Evolutionary conservation across 2,113 vertebrate genomes (phyloP).

Genomic region (Siniperca chuatsi): DNA sequence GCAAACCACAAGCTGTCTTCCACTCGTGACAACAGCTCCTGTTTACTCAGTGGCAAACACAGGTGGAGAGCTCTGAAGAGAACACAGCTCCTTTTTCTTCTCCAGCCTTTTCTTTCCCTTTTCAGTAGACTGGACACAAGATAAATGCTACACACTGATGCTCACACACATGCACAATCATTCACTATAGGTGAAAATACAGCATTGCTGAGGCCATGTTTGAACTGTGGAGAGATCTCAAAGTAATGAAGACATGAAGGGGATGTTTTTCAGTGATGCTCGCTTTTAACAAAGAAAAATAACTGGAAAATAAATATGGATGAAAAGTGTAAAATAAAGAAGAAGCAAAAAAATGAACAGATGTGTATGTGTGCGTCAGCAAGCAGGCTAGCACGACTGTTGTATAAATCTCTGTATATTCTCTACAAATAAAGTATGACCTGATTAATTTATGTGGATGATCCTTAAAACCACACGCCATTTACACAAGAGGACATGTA

Average conservation of each 20-base stretch:
- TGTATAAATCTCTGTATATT: not conserved
- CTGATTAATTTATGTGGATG: not conserved
- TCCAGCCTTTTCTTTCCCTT: slow-evolving; percentile 28
- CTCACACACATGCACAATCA: not conserved
- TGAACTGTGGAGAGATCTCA: slow-evolving; percentile 28
- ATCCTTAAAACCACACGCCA: not conserved
- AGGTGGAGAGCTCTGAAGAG: slow-evolving; percentile 65
- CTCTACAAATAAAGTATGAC: not conserved
- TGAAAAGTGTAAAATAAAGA: not conserved
- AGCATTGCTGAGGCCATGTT: slow-evolving; percentile 28
- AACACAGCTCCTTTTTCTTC: slow-evolving; percentile 34
- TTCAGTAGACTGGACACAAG: slow-evolving; percentile 44
- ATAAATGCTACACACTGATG: slow-evolving; percentile 31
- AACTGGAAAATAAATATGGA: not conserved
- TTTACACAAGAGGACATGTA: not conserved
- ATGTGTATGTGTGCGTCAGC: not conserved
- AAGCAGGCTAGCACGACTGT: not conserved
- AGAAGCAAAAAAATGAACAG: not conserved
- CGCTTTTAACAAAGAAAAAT: not conserved
- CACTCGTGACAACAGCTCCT: slow-evolving; percentile 69
- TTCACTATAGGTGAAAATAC: slow-evolving; percentile 20
- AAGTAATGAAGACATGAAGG: slow-evolving; percentile 33
- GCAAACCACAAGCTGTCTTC: slow-evolving; percentile 62
- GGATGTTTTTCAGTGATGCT: slow-evolving; percentile 6
- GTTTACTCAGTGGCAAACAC: slow-evolving; percentile 73